Evolutionary conservation across 2,797 vertebrate genomes (phyloP).

Genomic region (Dipus sagitta): DNA sequence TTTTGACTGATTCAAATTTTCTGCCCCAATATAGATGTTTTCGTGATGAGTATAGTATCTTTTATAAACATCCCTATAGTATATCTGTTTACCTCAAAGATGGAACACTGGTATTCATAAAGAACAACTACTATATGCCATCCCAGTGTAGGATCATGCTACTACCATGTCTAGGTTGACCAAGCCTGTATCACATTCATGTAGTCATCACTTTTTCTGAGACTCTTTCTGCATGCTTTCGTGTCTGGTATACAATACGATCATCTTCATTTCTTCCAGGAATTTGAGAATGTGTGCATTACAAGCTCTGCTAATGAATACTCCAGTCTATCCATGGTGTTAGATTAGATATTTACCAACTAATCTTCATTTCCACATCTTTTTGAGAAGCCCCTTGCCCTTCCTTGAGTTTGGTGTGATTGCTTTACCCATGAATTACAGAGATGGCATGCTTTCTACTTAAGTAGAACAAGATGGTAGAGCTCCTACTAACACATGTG

Average conservation of each 20-base stretch:
- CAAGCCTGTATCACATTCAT: not conserved
- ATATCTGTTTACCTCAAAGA: not conserved
- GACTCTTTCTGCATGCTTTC: not conserved
- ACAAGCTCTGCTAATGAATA: not conserved
- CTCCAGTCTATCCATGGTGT: not conserved
- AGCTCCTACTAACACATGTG: not conserved
- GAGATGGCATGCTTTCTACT: not conserved
- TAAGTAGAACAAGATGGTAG: not conserved
- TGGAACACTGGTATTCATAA: not conserved
- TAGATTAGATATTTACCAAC: not conserved
- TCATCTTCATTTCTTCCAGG: slow-evolving; percentile 24
- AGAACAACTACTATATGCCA: not conserved
- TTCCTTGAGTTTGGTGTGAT: not conserved
- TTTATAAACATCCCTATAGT: not conserved
- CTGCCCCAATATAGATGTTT: not conserved
- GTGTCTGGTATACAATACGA: not conserved
- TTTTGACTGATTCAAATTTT: slow-evolving; percentile 12
- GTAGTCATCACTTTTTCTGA: not conserved
- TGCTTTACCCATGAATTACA: not conserved
- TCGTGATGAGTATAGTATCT: not conserved
- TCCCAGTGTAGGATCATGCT: not conserved
- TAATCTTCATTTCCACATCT: not conserved
- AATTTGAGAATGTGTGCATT: not conserved
- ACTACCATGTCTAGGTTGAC: not conserved
- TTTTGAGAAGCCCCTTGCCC: not conserved